phyloP scores from a whole-genome alignment of 1,140 invertebrate species.

The Latrodectus geometricus region DNA sequence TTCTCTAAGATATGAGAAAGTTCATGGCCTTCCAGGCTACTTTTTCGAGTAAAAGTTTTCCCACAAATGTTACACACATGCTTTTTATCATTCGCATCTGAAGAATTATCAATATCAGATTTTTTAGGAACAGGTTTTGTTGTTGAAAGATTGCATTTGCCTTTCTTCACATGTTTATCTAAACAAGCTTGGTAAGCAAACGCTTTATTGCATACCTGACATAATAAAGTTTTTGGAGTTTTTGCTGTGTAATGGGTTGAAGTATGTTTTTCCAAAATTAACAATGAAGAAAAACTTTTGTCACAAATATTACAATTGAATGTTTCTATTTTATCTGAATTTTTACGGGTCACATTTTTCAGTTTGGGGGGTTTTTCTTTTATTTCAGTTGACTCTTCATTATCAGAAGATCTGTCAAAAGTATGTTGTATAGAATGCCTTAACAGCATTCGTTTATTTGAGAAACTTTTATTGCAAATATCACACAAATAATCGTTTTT shows the following conservation, averaged over 20 bases:
- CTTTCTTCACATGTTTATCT: slow-evolving; percentile 22
- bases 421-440: slow-evolving; percentile 26
- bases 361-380: not conserved
- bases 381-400: slow-evolving; percentile 18
- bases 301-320: not conserved
- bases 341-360: not conserved
- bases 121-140: not conserved
- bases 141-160: not conserved
- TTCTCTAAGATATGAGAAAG: slow-evolving; percentile 3
- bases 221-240: not conserved
- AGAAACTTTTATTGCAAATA: slow-evolving; percentile 16
- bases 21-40: slow-evolving; percentile 31
- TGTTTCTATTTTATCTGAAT: not conserved
- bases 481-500: slow-evolving; percentile 24
- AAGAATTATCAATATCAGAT: not conserved
- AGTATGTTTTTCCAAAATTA: not conserved
- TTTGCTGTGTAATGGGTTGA: not conserved
- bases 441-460: slow-evolving; percentile 17
- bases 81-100: slow-evolving; percentile 6
- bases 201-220: slow-evolving; percentile 11
- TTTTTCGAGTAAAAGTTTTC: slow-evolving; percentile 34
- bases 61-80: slow-evolving; percentile 43
- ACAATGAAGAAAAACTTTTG: not conserved
- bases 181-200: slow-evolving; percentile 16
- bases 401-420: not conserved